Conservation (phyloP, 2,888 invertebrate genomes). For the Habroteleia sp. region DNA sequence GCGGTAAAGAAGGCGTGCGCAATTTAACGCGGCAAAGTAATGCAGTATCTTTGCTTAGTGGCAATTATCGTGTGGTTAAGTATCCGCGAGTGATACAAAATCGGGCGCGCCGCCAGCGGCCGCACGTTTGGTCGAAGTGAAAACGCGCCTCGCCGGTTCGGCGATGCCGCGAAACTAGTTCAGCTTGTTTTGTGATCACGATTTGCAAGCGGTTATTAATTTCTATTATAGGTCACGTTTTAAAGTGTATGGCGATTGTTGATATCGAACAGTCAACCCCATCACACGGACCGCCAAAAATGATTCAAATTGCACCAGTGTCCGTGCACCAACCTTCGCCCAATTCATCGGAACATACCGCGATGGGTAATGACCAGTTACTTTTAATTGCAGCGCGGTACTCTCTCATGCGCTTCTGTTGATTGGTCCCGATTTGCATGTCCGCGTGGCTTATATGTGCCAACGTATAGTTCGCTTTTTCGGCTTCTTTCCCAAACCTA, state of each 20-base stretch:
- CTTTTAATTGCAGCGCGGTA: slow-evolving; percentile 8
- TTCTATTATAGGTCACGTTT: slow-evolving; percentile 39
- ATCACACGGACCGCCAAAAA: slow-evolving; percentile 15
- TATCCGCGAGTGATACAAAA: not conserved
- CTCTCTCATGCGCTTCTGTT: not conserved
- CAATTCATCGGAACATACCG: slow-evolving; percentile 13
- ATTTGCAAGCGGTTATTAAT: slow-evolving; percentile 15
- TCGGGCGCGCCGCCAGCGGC: not conserved
- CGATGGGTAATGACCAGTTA: slow-evolving; percentile 22
- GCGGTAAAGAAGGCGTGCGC: slow-evolving; percentile 60
- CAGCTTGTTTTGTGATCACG: slow-evolving; percentile 22
- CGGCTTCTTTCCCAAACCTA: no score
- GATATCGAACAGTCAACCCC: slow-evolving; percentile 24
- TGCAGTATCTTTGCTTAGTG: slow-evolving; percentile 21
- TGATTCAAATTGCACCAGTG: slow-evolving; percentile 13
- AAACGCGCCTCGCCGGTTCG: slow-evolving; percentile 36
- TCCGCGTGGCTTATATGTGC: not conserved
- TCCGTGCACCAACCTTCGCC: slow-evolving; percentile 24
- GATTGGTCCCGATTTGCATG: slow-evolving; percentile 2
- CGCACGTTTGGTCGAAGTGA: not conserved
- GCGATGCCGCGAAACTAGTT: slow-evolving; percentile 48
- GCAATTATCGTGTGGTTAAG: slow-evolving; percentile 1
- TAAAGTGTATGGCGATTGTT: slow-evolving; percentile 37
- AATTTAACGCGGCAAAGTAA: slow-evolving; percentile 55
- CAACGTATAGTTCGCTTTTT: not conserved